Base-by-base conservation (phyloP, 2,113 vertebrate species). In the Eptesicus fuscus region DNA sequence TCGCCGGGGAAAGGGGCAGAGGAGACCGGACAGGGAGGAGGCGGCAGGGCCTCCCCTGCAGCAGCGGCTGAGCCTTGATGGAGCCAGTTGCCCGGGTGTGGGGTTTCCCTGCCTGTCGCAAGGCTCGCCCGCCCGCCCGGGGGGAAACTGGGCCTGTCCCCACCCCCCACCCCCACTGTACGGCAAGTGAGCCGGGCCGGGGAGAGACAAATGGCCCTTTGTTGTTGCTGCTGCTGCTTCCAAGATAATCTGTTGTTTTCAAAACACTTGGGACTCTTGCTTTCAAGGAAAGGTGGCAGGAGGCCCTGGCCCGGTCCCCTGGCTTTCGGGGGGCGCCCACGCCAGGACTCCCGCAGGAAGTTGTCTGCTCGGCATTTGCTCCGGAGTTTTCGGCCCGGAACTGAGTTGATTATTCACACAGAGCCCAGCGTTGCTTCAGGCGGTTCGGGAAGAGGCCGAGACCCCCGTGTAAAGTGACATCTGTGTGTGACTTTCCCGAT, bases 161-260 rank as follows among this genome's bases (percentile, higher is more conserved):
- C 20, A 4, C 28, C 28, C 0, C 28, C 28, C 0, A 0, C 44
- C n/a, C 56, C 28, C 22, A 17, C 0, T 5, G n/a, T 42, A 83
- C 61, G 22, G 67, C 88, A 88, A 56, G 23, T 37, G 77, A 18
- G 59, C 94, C 93, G 11, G 28, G 89, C 61, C 14, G 44, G 12
- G 84, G 47, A 83, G 94, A 87, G 86, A 95, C 96, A 95, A 95
- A 85, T 77, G 95, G 90, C 70, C 92, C 96, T 95, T 74, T 96
- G 96, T 74, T 96, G 96, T 96, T 86, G 90, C 44, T 77, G 44
- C 63, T 79, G 0, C 80, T 69, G 1, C 87, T 96, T 92, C 80
- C 51, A 88, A 94, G 90, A 93, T 87, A 91, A 96, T 89, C 95
- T 83, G 49, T 83, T 91, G 91, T 94, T 97, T 95, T 83, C 69